A percentile compares a stretch with the other conserved stretches of the same genome.
Evolutionary conservation across 2,797 vertebrate species (phyloP).

Genomic region (Leptoclinus maculatus): DNA sequence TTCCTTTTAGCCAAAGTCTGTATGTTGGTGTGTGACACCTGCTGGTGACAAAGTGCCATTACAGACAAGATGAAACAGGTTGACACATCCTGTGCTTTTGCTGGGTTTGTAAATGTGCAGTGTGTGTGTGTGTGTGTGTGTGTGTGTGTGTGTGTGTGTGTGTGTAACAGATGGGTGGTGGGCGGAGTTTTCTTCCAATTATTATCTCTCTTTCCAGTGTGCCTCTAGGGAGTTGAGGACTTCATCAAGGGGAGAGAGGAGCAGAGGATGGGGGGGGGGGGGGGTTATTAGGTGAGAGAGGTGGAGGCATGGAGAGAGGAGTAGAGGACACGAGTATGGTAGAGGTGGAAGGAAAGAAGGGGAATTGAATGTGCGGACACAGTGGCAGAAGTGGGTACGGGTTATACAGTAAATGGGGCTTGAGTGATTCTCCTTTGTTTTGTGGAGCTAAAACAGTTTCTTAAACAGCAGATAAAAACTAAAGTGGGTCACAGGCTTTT

Average conservation of each 20-base stretch:
- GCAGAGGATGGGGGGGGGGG: too few species aligned
- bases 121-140: background rate
- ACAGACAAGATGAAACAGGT: background rate
- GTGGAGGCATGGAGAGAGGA: background rate
- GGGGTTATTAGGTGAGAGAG: too few species aligned
- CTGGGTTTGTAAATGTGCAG: background rate
- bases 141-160: constrained; percentile 1
- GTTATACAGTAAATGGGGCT: background rate
- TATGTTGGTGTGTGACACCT: constrained; percentile 64
- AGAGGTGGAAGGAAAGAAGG: background rate
- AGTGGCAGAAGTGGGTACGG: background rate
- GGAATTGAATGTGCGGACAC: background rate
- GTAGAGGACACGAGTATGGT: background rate
- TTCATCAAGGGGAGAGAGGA: constrained; percentile 28
- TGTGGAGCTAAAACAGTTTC: background rate
- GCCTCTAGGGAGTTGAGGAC: constrained; percentile 52
- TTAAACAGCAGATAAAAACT: constrained; percentile 7
- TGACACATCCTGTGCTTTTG: background rate
- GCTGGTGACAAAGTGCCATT: constrained; percentile 51
- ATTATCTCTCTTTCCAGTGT: constrained; percentile 54
- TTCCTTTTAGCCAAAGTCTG: background rate
- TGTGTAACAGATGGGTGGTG: constrained; percentile 60
- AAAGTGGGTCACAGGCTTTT: constrained; percentile 13
- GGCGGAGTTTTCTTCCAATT: constrained; percentile 28
- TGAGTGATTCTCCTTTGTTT: background rate